Evolutionary conservation across 2,888 invertebrate genomes (phyloP), one percentile per base, ranked within the genome.

Genomic region (Octonoba sinensis): DNA sequence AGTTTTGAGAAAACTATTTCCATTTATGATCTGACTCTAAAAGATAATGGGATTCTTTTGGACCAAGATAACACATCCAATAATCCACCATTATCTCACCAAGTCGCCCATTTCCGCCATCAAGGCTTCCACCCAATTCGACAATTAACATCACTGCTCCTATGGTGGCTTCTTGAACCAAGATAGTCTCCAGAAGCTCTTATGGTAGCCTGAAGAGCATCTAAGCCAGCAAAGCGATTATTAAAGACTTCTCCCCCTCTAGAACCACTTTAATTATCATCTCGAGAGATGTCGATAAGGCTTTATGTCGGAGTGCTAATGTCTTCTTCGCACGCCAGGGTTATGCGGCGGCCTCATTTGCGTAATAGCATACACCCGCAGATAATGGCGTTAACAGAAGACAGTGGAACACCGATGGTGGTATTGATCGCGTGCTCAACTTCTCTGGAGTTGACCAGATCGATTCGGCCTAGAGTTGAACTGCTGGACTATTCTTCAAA

Each of bases 261-360:
- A 46, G 47, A 36, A 36, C 36, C 66, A 67, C 75, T 67, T 75
- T 75, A 75, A 75, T 75, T 75, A 75, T 75, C 75, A 67, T 67
- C 75, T 49, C 13, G 47, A 51, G 75, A 75, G 67, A 67, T 62
- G 69, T 60, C 67, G 67, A 60, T 75, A 36, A 67, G 64, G 64
- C 47, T 36, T 57, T 36, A 8, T 36, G 36, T 36, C 36, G 8
- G 36, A 6, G 36, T 36, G 47, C 66, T 74, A 74, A 74, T 74
- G 66, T 74, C 66, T 24, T 8, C 24, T 27, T 47, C 46, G 57
- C 74, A 74, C 74, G 73, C 64, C 72, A 54, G 15, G 56, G 51
- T 15, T n/a, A 15, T 27, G 16, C 22, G 8, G 6, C 59, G 27
- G 11, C 12, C 59, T 59, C 59, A 59, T 59, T 16, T 59, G 59